Percentiles rank a stretch among this genome's conserved stretches.
phyloP scores from a whole-genome alignment of 2,888 invertebrate genomes.

The Beris chalybata region DNA sequence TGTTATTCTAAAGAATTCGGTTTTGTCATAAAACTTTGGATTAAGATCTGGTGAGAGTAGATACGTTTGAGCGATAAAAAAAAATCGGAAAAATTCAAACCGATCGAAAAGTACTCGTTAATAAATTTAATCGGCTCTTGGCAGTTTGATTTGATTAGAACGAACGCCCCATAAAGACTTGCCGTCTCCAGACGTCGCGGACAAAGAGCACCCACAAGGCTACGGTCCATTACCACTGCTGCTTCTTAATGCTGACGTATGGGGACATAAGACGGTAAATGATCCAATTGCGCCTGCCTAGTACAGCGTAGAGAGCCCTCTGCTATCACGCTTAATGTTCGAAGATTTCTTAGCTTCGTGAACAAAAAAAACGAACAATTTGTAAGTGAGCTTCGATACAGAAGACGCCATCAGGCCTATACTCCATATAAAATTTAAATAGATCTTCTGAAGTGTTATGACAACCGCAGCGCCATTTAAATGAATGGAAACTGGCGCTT shows the following conservation, averaged over 20 bases:
- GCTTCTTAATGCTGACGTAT: constrained; percentile 25
- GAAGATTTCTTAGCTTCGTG: background rate
- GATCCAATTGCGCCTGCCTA: background rate
- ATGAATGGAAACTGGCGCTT: constrained; percentile 25
- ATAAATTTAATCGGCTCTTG: constrained; percentile 20
- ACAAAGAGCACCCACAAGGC: constrained; percentile 29
- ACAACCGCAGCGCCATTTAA: constrained; percentile 14
- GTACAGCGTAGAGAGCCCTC: background rate
- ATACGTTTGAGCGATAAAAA: background rate
- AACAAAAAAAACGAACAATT: background rate
- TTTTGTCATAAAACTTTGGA: no score
- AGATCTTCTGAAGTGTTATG: constrained; percentile 27
- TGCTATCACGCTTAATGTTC: background rate
- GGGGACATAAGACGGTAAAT: background rate
- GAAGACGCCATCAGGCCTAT: constrained; percentile 7
- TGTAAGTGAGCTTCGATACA: background rate
- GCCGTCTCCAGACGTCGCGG: constrained; percentile 11
- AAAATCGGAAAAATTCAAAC: background rate
- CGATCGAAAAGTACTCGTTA: background rate
- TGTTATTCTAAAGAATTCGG: no score
- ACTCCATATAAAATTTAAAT: constrained; percentile 11
- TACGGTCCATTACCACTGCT: constrained; percentile 21
- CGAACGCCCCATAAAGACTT: constrained; percentile 22
- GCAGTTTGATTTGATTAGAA: constrained; percentile 25
- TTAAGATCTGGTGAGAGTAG: no score